Evolutionary conservation across 1,140 invertebrate genomes (phyloP), one percentile per base, ranked within the genome.

Genomic region (Probaryconus sp.): DNA sequence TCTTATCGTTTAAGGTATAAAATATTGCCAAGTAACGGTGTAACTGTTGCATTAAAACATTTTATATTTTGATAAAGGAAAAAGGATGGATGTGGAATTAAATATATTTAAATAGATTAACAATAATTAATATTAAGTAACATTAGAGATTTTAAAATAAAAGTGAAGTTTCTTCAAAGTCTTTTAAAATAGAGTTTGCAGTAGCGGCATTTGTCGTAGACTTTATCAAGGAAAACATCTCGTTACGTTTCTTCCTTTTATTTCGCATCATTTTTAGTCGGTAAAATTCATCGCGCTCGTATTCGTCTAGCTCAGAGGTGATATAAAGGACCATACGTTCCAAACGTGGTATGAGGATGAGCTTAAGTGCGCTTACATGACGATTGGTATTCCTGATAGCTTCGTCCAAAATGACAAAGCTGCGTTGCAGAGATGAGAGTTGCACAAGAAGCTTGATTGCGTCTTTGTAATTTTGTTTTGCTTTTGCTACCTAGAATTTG

Each of bases 271-370:
- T 93, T 85, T 92, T 93, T 28, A 92, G 80, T 26, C 92, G 86
- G 82, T 91, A 94, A 84, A 94, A 94, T 81, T 95, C 93, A 81
- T 94, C 93, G 77, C 93, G 85, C 82, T 95, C 93, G 72, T 92
- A 86, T 77, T 94, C 93, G 81, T 94, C 93, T 56, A 94, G 80
- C 81, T 94, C 93, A 10, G 92, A 89, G 26, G 90, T 89, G 56
- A 94, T 94, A 81, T 94, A 94, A 2, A 87, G 82, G 40, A 94
- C 76, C 0, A 92, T 94, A 35, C 90, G 86, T 76, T 94, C 92
- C 72, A 94, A 91, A 51, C 90, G 87, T 9, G 93, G 93, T 84
- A 94, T 93, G 69, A 94, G 92, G 11, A 94, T 91, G 84, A 94
- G 91, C 79, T 93, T 92, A 72, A 94, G 91, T 42, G 92, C 93